Evolutionary conservation across 92 coral and sea anemone species (phyloP).

Genomic region (Zoanthus sociatus): DNA sequence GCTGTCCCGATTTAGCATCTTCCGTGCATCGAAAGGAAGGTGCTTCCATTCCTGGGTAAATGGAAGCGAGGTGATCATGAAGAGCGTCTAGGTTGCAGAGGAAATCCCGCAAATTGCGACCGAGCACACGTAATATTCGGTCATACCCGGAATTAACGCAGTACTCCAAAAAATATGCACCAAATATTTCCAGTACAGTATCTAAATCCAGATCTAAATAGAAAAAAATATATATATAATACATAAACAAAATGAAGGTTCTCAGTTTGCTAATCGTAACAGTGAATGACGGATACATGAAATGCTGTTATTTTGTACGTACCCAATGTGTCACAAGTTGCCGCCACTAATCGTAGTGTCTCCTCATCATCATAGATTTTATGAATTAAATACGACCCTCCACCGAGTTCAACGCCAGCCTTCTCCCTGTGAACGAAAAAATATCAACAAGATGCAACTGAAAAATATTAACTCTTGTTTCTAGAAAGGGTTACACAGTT

Average conservation of each 20-base stretch:
- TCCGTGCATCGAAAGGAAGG: slow-evolving; percentile 98
- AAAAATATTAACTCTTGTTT: not conserved
- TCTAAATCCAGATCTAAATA: slow-evolving; percentile 78
- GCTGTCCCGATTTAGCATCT: slow-evolving; percentile 80
- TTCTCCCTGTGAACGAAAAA: slow-evolving; percentile 68
- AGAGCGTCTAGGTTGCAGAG: slow-evolving; percentile 97
- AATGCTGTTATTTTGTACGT: not conserved
- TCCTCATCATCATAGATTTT: slow-evolving; percentile 93
- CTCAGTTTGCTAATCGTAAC: not conserved
- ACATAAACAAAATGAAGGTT: not conserved
- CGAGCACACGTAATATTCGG: slow-evolving; percentile 93
- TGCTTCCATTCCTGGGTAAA: slow-evolving; percentile 99
- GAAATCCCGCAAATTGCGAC: slow-evolving; percentile 96
- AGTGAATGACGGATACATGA: not conserved
- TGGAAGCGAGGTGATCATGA: slow-evolving; percentile 95
- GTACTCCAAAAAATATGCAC: slow-evolving; percentile 94
- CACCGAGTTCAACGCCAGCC: slow-evolving; percentile 96
- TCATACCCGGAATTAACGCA: slow-evolving; percentile 97
- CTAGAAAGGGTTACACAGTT: not conserved
- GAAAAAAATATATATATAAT: not conserved
- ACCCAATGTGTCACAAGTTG: slow-evolving; percentile 94
- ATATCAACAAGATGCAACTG: slow-evolving; percentile 52
- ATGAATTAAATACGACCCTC: slow-evolving; percentile 98
- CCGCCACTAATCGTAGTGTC: slow-evolving; percentile 79
- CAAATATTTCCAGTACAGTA: slow-evolving; percentile 91